phyloP scores from a whole-genome alignment of 2,797 vertebrate genomes.

The Carcharodon carcharias region DNA sequence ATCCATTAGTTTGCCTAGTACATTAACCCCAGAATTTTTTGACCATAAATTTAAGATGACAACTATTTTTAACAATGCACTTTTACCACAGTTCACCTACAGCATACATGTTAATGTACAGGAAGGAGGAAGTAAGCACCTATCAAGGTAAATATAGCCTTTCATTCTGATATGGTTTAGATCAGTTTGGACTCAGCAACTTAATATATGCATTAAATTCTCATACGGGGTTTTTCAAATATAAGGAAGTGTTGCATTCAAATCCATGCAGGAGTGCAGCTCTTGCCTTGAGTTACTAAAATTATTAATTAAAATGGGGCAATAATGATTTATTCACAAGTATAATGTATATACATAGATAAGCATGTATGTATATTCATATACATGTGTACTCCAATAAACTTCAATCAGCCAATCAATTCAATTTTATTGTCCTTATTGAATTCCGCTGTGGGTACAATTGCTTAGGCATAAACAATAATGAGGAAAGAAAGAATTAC shows the following conservation, averaged over 20 bases:
- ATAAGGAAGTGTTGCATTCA: neutral
- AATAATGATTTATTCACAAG: neutral
- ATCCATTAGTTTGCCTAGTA: neutral
- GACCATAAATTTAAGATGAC: neutral
- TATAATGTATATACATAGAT: neutral
- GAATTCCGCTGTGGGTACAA: too few relatives aligned
- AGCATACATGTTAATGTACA: constrained; percentile 30
- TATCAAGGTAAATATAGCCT: neutral
- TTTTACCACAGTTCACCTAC: neutral
- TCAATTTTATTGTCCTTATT: too few relatives aligned
- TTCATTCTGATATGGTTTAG: neutral
- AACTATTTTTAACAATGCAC: neutral
- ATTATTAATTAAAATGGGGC: neutral
- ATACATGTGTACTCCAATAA: too few relatives aligned
- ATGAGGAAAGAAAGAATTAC: too few relatives aligned
- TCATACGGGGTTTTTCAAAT: neutral
- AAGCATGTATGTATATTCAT: too few relatives aligned
- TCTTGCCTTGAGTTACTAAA: neutral
- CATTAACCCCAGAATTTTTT: neutral
- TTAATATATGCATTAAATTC: neutral
- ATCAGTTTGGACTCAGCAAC: neutral
- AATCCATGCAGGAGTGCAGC: neutral
- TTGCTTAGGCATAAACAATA: too few relatives aligned
- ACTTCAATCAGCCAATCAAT: too few relatives aligned
- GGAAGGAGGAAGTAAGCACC: neutral